A percentile compares a stretch with the other conserved stretches of the same genome.
Evolutionary conservation across 1,140 invertebrate species (phyloP).

Genomic region (Pseudomyrmex sp.): DNA sequence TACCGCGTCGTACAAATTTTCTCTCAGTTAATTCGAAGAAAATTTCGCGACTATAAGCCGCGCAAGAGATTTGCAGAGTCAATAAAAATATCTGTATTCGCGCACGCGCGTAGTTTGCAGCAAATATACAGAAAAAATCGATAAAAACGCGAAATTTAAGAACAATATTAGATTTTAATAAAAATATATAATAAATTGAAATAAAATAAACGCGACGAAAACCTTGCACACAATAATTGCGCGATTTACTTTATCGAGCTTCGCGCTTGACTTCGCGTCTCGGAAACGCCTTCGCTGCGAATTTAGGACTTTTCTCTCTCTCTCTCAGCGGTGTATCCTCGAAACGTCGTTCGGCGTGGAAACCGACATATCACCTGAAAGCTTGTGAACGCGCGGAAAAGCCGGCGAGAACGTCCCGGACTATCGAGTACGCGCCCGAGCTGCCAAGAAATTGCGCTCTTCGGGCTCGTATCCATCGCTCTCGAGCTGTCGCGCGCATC

Average conservation of each 20-base stretch:
- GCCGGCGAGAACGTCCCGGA: constrained; percentile 11
- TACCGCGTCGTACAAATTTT: constrained; percentile 25
- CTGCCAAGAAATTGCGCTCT: constrained; percentile 51
- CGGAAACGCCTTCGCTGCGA: not conserved
- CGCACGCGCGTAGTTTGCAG: no score
- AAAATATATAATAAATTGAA: not conserved
- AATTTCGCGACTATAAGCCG: constrained; percentile 19
- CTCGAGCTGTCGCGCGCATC: constrained; percentile 17
- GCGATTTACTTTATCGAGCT: not conserved
- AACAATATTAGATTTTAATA: not conserved
- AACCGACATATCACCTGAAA: constrained; percentile 10
- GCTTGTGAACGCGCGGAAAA: constrained; percentile 27
- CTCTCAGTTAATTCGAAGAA: constrained; percentile 29
- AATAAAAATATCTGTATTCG: constrained; percentile 8
- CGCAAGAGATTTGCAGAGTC: constrained; percentile 17
- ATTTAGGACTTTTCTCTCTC: constrained; percentile 26
- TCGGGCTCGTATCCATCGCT: constrained; percentile 42
- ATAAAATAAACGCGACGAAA: not conserved
- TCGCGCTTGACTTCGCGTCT: not conserved
- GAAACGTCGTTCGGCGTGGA: not conserved
- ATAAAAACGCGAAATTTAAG: not conserved
- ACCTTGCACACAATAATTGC: not conserved
- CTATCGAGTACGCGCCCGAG: constrained; percentile 38
- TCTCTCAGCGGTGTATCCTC: not conserved
- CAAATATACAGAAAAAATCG: no score